phyloP scores from a whole-genome alignment of 2,888 invertebrate species.

The Tetragonisca angustula region DNA sequence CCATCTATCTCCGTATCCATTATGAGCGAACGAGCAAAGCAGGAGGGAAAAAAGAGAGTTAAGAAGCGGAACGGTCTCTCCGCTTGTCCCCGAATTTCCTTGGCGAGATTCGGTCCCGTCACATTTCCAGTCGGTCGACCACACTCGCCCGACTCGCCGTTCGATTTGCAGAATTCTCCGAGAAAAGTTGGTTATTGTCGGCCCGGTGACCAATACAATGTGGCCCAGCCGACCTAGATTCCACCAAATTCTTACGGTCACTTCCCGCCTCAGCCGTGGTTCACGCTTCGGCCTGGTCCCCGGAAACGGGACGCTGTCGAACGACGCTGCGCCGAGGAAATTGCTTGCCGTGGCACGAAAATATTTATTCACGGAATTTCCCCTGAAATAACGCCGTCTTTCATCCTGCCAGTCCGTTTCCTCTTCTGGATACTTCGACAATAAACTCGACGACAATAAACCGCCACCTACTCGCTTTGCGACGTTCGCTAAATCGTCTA shows the following conservation, averaged over 20 bases:
- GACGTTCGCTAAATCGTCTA: neutral
- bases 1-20: constrained; percentile 45
- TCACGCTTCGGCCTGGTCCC: constrained; percentile 4
- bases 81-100: constrained; percentile 26
- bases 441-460: neutral
- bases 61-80: constrained; percentile 36
- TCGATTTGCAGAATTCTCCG: constrained; percentile 55
- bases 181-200: constrained; percentile 50
- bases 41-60: constrained; percentile 25
- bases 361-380: constrained; percentile 68
- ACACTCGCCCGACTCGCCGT: constrained; percentile 50
- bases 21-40: constrained; percentile 19
- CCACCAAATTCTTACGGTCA: constrained; percentile 49
- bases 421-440: constrained; percentile 10
- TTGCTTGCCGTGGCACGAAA: constrained; percentile 55
- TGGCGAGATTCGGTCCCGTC: constrained; percentile 46
- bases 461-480: neutral
- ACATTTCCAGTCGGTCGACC: constrained; percentile 54
- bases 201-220: constrained; percentile 45
- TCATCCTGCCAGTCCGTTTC: neutral
- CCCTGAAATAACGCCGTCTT: constrained; percentile 51
- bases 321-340: constrained; percentile 39
- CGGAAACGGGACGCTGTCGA: constrained; percentile 60
- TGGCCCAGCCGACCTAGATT: constrained; percentile 42
- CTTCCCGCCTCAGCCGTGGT: constrained; percentile 33